Evolutionary conservation across 2,888 invertebrate genomes (phyloP).

Genomic region (Agapetus fuscipes): DNA sequence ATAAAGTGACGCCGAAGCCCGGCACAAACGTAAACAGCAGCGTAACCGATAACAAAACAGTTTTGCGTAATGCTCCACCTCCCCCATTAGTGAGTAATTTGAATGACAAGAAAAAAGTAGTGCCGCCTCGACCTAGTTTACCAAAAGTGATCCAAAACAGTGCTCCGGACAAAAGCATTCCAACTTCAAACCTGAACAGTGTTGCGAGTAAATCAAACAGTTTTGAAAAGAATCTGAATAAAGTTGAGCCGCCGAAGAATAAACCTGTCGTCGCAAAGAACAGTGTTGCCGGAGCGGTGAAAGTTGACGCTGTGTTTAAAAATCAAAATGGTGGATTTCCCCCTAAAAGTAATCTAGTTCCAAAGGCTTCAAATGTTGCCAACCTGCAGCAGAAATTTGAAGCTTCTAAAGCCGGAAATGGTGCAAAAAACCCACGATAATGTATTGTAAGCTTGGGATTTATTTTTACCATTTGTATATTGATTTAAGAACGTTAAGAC

Average conservation of each 20-base stretch:
- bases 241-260: constrained; percentile 23
- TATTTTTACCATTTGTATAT: too few relatives aligned
- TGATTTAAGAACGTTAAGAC: too few relatives aligned
- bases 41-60: constrained; percentile 9
- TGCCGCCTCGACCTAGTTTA: constrained; percentile 22
- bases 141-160: constrained; percentile 20
- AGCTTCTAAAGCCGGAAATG: constrained; percentile 36
- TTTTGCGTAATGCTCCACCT: constrained; percentile 15
- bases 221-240: constrained; percentile 14
- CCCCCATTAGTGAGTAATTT: constrained; percentile 27
- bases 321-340: background rate
- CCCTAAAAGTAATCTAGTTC: constrained; percentile 1
- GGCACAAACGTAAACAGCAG: constrained; percentile 1
- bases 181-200: constrained; percentile 10
- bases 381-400: constrained; percentile 74
- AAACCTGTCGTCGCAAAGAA: background rate
- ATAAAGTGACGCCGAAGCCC: constrained; percentile 34
- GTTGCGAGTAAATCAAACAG: constrained; percentile 15
- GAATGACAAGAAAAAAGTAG: constrained; percentile 32
- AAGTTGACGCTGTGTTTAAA: background rate
- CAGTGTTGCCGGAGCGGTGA: background rate
- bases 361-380: constrained; percentile 57
- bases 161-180: constrained; percentile 18
- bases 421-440: constrained; percentile 1
- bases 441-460: too few relatives aligned